These are phyloP conservation scores for Melanotaenia maccullochi DNA, from an alignment of 2,797 vertebrate genomes.

Conservation along the genomic window DNA sequence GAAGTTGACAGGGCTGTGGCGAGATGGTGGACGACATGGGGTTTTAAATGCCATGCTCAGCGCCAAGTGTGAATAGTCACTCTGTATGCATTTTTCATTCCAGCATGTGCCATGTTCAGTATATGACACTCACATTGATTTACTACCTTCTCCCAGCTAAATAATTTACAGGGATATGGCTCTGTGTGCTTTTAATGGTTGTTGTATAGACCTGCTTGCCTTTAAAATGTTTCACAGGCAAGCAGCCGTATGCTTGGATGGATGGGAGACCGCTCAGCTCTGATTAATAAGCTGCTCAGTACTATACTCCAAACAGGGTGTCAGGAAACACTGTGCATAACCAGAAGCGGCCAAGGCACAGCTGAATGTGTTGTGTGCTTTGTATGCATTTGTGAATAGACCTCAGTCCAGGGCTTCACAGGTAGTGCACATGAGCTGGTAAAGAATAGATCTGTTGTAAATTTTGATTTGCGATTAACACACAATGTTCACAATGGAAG, in stretches of 20 bases:
- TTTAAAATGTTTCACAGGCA: constrained; percentile 79
- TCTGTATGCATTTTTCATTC: constrained; percentile 78
- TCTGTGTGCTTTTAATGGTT: constrained; percentile 78
- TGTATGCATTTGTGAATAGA: constrained; percentile 45
- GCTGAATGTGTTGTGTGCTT: constrained; percentile 40
- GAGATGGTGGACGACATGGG: constrained; percentile 69
- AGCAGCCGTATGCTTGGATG: constrained; percentile 69
- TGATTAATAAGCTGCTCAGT: constrained; percentile 78
- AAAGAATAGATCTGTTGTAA: constrained; percentile 61
- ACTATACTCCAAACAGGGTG: constrained; percentile 69
- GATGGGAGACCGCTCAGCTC: constrained; percentile 72
- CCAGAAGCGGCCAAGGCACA: constrained; percentile 50
- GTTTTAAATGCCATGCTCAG: constrained; percentile 77
- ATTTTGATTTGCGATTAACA: constrained; percentile 75
- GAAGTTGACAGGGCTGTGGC: constrained; percentile 72
- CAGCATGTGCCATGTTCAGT: constrained; percentile 77
- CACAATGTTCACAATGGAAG: constrained; percentile 64
- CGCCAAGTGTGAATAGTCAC: constrained; percentile 67
- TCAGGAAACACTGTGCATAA: constrained; percentile 67
- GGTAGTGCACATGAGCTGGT: constrained; percentile 57
- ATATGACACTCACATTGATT: constrained; percentile 81
- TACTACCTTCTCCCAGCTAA: constrained; percentile 75
- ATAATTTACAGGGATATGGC: constrained; percentile 81
- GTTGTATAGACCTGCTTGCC: constrained; percentile 77
- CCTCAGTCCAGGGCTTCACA: constrained; percentile 50